Evolutionary conservation across 2,888 invertebrate species (phyloP).

Genomic region (Caenorhabditis macrosperma): DNA sequence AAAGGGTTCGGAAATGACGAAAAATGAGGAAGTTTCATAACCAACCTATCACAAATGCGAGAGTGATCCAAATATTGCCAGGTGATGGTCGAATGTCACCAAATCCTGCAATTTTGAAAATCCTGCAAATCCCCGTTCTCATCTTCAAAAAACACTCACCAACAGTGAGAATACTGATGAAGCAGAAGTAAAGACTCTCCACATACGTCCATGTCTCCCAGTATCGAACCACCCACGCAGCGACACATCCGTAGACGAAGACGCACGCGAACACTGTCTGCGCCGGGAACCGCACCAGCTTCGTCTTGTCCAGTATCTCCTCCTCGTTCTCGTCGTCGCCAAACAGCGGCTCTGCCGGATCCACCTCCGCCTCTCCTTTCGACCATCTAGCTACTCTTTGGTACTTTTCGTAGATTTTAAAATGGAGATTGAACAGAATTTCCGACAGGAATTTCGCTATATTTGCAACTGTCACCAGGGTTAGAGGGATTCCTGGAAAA

Average conservation of each 20-base stretch:
- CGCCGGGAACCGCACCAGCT: constrained; percentile 78
- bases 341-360: constrained; percentile 69
- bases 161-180: constrained; percentile 79
- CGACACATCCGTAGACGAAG: constrained; percentile 76
- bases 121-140: no score
- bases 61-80: constrained; percentile 70
- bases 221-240: constrained; percentile 70
- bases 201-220: constrained; percentile 76
- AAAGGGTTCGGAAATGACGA: no score
- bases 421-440: constrained; percentile 76
- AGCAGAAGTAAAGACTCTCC: constrained; percentile 78
- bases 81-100: constrained; percentile 77
- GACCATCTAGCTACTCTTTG: not conserved
- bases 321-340: constrained; percentile 78
- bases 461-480: constrained; percentile 77
- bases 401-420: constrained; percentile 74
- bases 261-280: constrained; percentile 77
- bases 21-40: no score
- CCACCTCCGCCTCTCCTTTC: constrained; percentile 56
- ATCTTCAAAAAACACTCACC: constrained; percentile 63
- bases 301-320: constrained; percentile 76
- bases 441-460: constrained; percentile 79
- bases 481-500: constrained; percentile 68
- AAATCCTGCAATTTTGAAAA: constrained; percentile 77
- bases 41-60: constrained; percentile 62